phyloP scores from a whole-genome alignment of 2,888 invertebrate genomes.

The Clepsis dumicolana region DNA sequence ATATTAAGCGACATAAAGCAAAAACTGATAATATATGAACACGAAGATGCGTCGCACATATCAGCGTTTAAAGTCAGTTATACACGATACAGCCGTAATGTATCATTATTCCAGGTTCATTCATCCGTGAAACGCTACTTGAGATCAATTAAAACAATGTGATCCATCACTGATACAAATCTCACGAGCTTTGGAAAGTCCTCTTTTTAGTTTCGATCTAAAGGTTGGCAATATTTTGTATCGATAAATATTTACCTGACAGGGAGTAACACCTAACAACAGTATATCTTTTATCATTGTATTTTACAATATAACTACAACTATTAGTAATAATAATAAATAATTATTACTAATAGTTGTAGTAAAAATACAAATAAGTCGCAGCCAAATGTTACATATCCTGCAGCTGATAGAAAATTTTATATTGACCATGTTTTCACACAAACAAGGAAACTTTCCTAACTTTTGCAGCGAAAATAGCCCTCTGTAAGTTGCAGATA shows the following conservation, averaged over 20 bases:
- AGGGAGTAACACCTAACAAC: neutral
- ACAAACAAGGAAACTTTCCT: too few species aligned
- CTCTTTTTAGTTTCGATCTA: slow-evolving; percentile 27
- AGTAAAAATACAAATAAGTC: too few species aligned
- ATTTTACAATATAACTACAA: neutral
- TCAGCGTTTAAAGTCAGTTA: slow-evolving; percentile 23
- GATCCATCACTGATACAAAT: slow-evolving; percentile 42
- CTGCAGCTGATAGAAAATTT: too few species aligned
- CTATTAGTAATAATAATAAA: too few species aligned
- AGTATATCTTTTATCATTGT: neutral
- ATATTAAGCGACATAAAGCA: slow-evolving; percentile 30
- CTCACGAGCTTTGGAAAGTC: slow-evolving; percentile 34
- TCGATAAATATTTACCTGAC: slow-evolving; percentile 28
- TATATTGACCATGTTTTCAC: too few species aligned
- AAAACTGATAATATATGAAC: slow-evolving; percentile 32
- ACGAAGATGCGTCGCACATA: slow-evolving; percentile 16
- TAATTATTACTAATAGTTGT: too few species aligned
- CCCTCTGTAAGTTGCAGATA: neutral
- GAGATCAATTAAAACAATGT: slow-evolving; percentile 44
- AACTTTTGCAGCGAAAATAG: too few species aligned
- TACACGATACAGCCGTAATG: slow-evolving; percentile 26
- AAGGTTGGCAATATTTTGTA: slow-evolving; percentile 30
- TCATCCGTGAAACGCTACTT: slow-evolving; percentile 43
- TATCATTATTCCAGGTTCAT: slow-evolving; percentile 40
- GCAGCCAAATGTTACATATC: too few species aligned